These are phyloP conservation scores for Hypomecis atomaria DNA, from an alignment of 2,888 invertebrate species.

Conservation along the genomic window DNA sequence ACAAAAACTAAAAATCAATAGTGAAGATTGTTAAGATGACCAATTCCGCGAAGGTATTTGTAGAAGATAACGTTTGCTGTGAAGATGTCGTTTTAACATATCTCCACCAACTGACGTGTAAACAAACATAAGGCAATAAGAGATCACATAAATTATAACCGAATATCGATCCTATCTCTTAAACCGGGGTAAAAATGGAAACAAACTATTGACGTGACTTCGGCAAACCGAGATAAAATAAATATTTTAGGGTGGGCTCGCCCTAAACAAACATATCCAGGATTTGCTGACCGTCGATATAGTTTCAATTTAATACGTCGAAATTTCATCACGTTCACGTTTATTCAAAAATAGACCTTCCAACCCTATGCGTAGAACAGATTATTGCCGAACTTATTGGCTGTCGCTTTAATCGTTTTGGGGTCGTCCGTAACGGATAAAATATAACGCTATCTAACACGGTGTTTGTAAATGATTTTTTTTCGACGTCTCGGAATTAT, in stretches of 20 bases:
- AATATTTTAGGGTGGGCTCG: slow-evolving; percentile 84
- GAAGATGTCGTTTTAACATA: slow-evolving; percentile 79
- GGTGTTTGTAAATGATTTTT: slow-evolving; percentile 68
- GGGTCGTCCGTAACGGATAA: slow-evolving; percentile 49
- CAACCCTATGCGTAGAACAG: slow-evolving; percentile 45
- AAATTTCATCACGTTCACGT: slow-evolving; percentile 73
- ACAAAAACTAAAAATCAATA: slow-evolving; percentile 72
- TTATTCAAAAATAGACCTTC: slow-evolving; percentile 60
- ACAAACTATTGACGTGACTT: slow-evolving; percentile 82
- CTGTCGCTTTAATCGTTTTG: slow-evolving; percentile 51
- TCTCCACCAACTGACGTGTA: slow-evolving; percentile 64
- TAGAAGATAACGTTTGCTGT: slow-evolving; percentile 74
- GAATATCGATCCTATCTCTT: slow-evolving; percentile 77
- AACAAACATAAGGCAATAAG: slow-evolving; percentile 75
- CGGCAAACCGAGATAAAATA: slow-evolving; percentile 84
- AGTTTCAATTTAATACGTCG: slow-evolving; percentile 83
- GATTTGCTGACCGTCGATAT: slow-evolving; percentile 84
- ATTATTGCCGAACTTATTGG: slow-evolving; percentile 43
- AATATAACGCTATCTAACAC: slow-evolving; percentile 59
- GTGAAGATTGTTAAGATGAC: slow-evolving; percentile 54
- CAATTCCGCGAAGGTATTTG: slow-evolving; percentile 79
- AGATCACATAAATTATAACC: slow-evolving; percentile 76
- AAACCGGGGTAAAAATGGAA: slow-evolving; percentile 75
- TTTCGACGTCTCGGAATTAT: slow-evolving; percentile 56
- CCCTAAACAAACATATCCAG: slow-evolving; percentile 82